Percentiles rank a stretch among this genome's conserved stretches.
Conservation (phyloP, 2,113 vertebrate species). For the Malaclemys terrapin region DNA sequence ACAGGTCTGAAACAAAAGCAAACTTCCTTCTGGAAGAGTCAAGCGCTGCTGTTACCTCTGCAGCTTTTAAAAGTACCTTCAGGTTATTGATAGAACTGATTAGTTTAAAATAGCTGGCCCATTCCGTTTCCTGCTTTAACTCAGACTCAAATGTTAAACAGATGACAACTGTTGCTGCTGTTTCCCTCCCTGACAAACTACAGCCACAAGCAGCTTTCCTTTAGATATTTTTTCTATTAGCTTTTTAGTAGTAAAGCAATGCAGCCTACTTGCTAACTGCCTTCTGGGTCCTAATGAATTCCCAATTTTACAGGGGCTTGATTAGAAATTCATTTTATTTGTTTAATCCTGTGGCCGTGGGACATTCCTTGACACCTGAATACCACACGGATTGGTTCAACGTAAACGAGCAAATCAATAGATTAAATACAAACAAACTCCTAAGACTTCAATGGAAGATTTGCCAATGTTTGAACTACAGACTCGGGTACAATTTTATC, state of each 20-base stretch:
- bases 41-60: constrained; percentile 28
- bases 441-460: neutral
- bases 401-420: neutral
- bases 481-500: neutral
- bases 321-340: constrained; percentile 20
- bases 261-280: constrained; percentile 26
- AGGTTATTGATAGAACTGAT: constrained; percentile 60
- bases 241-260: constrained; percentile 51
- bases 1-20: constrained; percentile 51
- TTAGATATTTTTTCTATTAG: constrained; percentile 36
- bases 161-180: constrained; percentile 37
- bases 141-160: constrained; percentile 37
- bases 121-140: constrained; percentile 41
- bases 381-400: neutral
- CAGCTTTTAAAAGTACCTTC: constrained; percentile 50
- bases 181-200: constrained; percentile 22
- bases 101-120: constrained; percentile 54
- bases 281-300: constrained; percentile 36
- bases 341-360: neutral
- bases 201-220: constrained; percentile 25
- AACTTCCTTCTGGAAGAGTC: constrained; percentile 69
- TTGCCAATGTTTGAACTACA: neutral
- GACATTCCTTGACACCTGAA: neutral
- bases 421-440: neutral
- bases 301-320: neutral